Conservation (phyloP, 2,888 invertebrate species). For the Sepioteuthis lessoniana region DNA sequence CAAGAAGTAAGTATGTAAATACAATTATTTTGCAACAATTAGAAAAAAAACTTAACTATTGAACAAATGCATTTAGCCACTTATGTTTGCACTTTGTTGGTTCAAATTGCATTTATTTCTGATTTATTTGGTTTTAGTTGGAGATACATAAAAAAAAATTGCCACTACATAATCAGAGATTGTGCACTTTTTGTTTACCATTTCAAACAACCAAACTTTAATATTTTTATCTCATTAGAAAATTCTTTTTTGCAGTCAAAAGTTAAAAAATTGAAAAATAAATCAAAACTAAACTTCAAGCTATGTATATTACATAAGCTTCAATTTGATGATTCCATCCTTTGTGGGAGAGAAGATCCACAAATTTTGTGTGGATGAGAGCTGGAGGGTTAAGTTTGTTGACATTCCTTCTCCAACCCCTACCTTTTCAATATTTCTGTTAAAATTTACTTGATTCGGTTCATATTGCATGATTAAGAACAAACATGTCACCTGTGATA, state of each 20-base stretch:
- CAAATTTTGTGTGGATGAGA: not conserved
- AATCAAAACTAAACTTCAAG: not conserved
- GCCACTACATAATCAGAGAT: not conserved
- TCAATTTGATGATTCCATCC: not conserved
- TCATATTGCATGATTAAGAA: not conserved
- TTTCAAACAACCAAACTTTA: not conserved
- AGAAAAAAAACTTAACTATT: not conserved
- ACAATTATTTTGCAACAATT: not conserved
- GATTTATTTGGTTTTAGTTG: conserved; percentile 15
- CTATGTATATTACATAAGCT: not conserved
- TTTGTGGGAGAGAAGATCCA: conserved; percentile 21
- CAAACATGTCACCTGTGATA: not conserved
- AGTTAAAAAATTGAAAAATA: not conserved
- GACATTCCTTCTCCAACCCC: not conserved
- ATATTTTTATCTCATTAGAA: not conserved
- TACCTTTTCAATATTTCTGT: not conserved
- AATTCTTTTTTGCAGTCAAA: not conserved
- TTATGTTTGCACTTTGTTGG: not conserved
- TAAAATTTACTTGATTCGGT: not conserved
- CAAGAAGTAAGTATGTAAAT: not conserved
- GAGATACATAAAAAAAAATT: not conserved
- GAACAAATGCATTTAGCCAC: not conserved
- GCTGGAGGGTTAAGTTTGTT: not conserved
- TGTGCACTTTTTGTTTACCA: not conserved
- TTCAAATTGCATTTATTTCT: not conserved